A percentile compares a stretch with the other conserved stretches of the same genome.
These are phyloP conservation scores for Aphyosemion australe DNA, from an alignment of 2,113 vertebrate genomes.

Conservation along the genomic window DNA sequence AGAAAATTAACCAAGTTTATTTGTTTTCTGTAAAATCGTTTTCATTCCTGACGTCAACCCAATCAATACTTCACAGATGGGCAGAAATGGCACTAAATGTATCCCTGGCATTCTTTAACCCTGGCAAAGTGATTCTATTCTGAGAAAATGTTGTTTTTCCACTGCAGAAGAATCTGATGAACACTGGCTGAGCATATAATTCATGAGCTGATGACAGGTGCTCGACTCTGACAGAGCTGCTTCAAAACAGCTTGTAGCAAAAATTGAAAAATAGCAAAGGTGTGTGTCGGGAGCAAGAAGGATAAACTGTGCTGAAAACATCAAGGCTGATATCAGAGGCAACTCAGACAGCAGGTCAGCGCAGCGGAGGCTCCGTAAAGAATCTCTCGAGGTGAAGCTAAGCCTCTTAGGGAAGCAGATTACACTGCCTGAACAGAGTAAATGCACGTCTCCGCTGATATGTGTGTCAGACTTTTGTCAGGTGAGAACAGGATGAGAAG, in stretches of 20 bases:
- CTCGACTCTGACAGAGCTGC: conserved; percentile 21
- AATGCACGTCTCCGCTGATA: conserved; percentile 49
- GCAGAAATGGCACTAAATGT: neutral
- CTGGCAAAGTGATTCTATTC: conserved; percentile 16
- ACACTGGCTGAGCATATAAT: conserved; percentile 28
- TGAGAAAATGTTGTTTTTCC: conserved; percentile 30
- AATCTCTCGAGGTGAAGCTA: conserved; percentile 48
- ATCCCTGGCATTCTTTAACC: conserved; percentile 5
- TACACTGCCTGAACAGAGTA: conserved; percentile 37
- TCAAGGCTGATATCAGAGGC: conserved; percentile 43
- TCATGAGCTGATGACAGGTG: conserved; percentile 25
- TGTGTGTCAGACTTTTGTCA: conserved; percentile 37
- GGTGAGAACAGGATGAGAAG: conserved; percentile 27
- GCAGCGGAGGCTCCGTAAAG: conserved; percentile 25
- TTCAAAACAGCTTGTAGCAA: conserved; percentile 9
- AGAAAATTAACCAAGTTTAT: neutral
- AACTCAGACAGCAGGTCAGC: conserved; percentile 38
- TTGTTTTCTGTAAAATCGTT: neutral
- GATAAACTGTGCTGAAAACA: conserved; percentile 33
- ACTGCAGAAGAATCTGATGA: conserved; percentile 20
- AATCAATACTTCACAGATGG: neutral
- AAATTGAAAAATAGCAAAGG: conserved; percentile 30
- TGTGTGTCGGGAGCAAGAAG: conserved; percentile 22
- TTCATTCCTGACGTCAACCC: conserved; percentile 16
- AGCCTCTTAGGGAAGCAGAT: conserved; percentile 52